A percentile compares a stretch with the other conserved stretches of the same genome.
Conservation (phyloP, 2,888 invertebrate species). For the Crioceris asparagi region DNA sequence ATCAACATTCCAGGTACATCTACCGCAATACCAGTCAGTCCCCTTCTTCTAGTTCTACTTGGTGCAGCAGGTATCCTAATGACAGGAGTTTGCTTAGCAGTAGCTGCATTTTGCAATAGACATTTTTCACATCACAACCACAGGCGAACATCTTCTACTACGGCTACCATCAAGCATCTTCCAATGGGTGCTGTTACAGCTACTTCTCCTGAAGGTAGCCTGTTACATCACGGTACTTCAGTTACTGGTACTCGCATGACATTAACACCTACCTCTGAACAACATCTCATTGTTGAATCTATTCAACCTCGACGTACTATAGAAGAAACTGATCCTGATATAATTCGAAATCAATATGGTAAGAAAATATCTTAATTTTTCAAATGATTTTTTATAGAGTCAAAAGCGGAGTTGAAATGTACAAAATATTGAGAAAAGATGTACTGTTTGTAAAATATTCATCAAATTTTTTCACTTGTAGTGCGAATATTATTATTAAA, state of each 20-base stretch:
- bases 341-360: slow-evolving; percentile 84
- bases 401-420: background rate
- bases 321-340: slow-evolving; percentile 76
- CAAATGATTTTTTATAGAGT: background rate
- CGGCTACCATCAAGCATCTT: slow-evolving; percentile 27
- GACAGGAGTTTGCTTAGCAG: slow-evolving; percentile 64
- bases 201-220: slow-evolving; percentile 35
- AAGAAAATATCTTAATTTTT: slow-evolving; percentile 31
- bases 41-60: slow-evolving; percentile 64
- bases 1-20: slow-evolving; percentile 45
- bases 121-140: slow-evolving; percentile 28
- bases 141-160: slow-evolving; percentile 6
- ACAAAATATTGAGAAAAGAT: too few species aligned
- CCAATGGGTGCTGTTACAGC: slow-evolving; percentile 38
- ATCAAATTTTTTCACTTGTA: too few species aligned
- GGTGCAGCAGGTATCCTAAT: slow-evolving; percentile 67
- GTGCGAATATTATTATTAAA: too few species aligned
- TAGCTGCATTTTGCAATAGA: slow-evolving; percentile 56
- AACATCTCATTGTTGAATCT: slow-evolving; percentile 29
- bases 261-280: slow-evolving; percentile 34
- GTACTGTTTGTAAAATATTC: too few species aligned
- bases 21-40: slow-evolving; percentile 55
- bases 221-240: slow-evolving; percentile 31
- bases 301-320: slow-evolving; percentile 40
- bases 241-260: slow-evolving; percentile 33